Percentiles rank a stretch among this genome's conserved stretches.
Evolutionary conservation across 2,797 vertebrate species (phyloP).

Genomic region (Malurus leucopterus): DNA sequence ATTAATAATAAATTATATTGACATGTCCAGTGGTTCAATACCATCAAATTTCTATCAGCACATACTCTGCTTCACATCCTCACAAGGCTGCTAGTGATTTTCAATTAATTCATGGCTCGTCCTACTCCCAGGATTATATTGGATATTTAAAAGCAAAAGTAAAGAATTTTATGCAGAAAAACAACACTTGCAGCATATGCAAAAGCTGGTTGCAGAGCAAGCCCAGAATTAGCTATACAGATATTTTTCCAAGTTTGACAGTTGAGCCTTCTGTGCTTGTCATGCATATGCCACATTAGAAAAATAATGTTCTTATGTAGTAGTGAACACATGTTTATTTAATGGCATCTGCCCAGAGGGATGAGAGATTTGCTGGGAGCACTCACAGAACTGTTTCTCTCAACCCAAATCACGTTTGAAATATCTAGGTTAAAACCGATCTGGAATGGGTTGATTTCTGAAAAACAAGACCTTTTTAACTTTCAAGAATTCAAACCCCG

Average conservation of each 20-base stretch:
- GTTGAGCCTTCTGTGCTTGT: constrained; percentile 63
- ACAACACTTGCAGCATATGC: constrained; percentile 24
- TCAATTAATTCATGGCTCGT: background rate
- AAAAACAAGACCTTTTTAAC: constrained; percentile 17
- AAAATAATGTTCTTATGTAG: constrained; percentile 63
- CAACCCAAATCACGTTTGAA: constrained; percentile 80
- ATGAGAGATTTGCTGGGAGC: constrained; percentile 72
- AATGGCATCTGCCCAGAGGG: constrained; percentile 56
- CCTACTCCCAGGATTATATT: background rate
- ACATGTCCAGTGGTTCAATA: background rate
- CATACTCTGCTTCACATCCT: background rate
- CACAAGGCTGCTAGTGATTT: background rate
- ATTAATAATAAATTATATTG: background rate
- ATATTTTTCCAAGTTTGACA: constrained; percentile 58
- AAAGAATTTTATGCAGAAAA: constrained; percentile 34
- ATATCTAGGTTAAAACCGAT: constrained; percentile 77
- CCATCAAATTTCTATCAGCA: background rate
- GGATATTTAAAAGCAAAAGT: constrained; percentile 26
- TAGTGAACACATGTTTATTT: constrained; percentile 68
- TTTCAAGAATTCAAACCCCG: background rate
- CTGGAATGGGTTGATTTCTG: constrained; percentile 15
- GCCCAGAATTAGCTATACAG: constrained; percentile 48
- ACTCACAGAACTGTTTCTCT: constrained; percentile 55
- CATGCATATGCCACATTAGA: constrained; percentile 62
- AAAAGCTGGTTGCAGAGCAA: constrained; percentile 31